These are phyloP conservation scores for Phalacrocorax brasilianus DNA, from an alignment of 2,113 vertebrate genomes.

Conservation along the genomic window DNA sequence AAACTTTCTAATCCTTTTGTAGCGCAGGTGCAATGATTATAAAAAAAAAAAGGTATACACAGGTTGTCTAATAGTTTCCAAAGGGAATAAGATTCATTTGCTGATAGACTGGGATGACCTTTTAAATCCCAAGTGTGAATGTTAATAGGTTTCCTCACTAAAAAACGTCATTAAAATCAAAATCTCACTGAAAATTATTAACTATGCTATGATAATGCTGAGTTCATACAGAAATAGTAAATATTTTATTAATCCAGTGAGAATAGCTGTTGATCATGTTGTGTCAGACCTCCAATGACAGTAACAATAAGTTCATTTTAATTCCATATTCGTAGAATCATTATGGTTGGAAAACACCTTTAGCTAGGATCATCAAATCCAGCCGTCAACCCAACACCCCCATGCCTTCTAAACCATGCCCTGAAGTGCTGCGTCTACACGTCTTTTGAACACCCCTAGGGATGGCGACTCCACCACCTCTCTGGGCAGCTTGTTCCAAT, in stretches of 20 bases:
- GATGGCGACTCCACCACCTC: no score
- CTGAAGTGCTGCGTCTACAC: no score
- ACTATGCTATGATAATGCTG: background rate
- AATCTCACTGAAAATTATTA: conserved; percentile 28
- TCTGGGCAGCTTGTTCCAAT: no score
- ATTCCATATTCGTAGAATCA: background rate
- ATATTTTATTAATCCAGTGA: background rate
- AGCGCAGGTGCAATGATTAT: background rate
- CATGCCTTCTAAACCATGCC: no score
- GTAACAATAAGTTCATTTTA: background rate
- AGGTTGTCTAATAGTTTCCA: background rate
- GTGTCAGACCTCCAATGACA: background rate
- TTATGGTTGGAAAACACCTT: no score
- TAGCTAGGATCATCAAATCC: no score
- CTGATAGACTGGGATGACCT: background rate
- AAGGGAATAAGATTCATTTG: background rate
- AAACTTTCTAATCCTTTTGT: background rate
- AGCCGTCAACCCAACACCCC: no score
- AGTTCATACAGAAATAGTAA: background rate
- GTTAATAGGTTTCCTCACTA: conserved; percentile 14
- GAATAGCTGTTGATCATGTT: background rate
- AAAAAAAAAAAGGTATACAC: background rate
- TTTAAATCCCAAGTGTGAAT: conserved; percentile 1
- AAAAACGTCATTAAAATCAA: conserved; percentile 28
- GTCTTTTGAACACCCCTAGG: no score